Conservation (phyloP, 2,797 vertebrate genomes). For the Chelidonichthys spinosus region DNA sequence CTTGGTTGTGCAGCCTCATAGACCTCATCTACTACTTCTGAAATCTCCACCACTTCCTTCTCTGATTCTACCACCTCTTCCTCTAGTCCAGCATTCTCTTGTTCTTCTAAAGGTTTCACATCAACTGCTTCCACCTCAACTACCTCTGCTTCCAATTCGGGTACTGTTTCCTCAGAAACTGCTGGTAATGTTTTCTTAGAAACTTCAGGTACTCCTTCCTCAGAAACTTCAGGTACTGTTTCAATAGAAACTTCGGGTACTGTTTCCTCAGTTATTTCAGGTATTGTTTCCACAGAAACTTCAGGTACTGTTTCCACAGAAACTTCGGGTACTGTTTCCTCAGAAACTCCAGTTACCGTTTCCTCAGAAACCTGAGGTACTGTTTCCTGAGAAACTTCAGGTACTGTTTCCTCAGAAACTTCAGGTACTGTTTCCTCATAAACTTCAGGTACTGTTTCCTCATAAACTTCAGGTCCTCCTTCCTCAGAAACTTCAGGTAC, state of each 20-base stretch:
- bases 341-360: rapidly evolving
- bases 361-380: too few species aligned
- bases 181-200: rapidly evolving
- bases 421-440: too few species aligned
- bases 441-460: too few species aligned
- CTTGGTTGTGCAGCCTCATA: conserved; percentile 1
- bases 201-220: background rate
- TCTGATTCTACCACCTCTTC: conserved; percentile 12
- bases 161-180: background rate
- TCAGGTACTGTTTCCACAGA: background rate
- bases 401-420: too few species aligned
- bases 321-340: background rate
- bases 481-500: background rate
- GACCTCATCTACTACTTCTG: background rate
- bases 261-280: background rate
- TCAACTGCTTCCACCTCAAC: conserved; percentile 6
- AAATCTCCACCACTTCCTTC: conserved; percentile 10
- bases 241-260: background rate
- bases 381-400: too few species aligned
- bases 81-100: background rate
- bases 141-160: background rate
- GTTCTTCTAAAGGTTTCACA: conserved; percentile 5
- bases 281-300: background rate
- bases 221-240: background rate
- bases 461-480: too few species aligned